Evolutionary conservation across 2,113 vertebrate genomes (phyloP).

Genomic region (Bolborhynchus lineola): DNA sequence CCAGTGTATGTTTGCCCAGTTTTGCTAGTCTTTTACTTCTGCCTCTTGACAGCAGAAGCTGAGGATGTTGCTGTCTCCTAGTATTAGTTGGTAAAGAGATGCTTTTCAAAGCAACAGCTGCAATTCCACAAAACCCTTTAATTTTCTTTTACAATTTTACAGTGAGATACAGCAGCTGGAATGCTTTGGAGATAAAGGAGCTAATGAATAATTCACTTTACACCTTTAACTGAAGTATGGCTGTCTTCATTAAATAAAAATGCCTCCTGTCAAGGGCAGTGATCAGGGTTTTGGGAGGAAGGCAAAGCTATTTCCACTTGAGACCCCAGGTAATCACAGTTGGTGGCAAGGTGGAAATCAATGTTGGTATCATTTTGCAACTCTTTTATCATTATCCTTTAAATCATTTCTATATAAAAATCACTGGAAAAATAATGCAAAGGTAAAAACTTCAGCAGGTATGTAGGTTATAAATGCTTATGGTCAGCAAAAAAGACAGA

Average conservation of each 20-base stretch:
- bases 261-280: background rate
- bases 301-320: background rate
- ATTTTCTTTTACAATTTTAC: conserved; percentile 26
- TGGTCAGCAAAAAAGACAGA: background rate
- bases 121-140: conserved; percentile 18
- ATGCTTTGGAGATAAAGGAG: conserved; percentile 15
- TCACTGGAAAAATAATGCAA: background rate
- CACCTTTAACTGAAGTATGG: conserved; percentile 8
- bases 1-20: background rate
- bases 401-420: background rate
- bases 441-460: background rate
- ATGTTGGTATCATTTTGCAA: background rate
- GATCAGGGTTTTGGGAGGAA: background rate
- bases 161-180: conserved; percentile 13
- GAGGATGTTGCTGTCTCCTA: background rate
- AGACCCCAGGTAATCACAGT: background rate
- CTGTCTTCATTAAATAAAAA: conserved; percentile 43
- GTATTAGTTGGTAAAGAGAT: conserved; percentile 5
- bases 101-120: conserved; percentile 59
- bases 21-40: background rate
- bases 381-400: background rate
- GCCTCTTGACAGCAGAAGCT: background rate
- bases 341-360: background rate
- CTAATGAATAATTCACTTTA: conserved; percentile 47
- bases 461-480: background rate